Conservation (phyloP, 2,888 invertebrate species). For the Girardia tigrina region DNA sequence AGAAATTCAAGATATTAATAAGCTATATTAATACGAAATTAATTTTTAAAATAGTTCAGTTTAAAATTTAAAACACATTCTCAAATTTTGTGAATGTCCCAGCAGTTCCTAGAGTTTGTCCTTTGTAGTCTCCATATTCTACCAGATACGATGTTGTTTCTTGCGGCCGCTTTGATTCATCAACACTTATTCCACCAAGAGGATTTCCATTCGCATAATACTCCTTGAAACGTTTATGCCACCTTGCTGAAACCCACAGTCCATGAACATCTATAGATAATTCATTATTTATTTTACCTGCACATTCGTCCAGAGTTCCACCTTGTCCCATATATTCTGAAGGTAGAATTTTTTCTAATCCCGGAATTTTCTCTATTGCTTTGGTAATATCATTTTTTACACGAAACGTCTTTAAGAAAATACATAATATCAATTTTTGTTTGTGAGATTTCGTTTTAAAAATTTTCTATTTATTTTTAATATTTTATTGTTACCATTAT, state of each 20-base stretch:
- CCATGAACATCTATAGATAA: background rate
- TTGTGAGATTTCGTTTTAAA: too few relatives aligned
- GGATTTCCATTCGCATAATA: background rate
- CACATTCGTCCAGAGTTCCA: background rate
- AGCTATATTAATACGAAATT: too few relatives aligned
- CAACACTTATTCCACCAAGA: background rate
- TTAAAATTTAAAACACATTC: constrained; percentile 6
- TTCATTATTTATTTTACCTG: background rate
- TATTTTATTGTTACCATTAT: too few relatives aligned
- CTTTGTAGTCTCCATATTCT: constrained; percentile 12
- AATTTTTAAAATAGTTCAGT: too few relatives aligned
- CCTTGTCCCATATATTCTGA: background rate
- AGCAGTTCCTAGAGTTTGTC: background rate
- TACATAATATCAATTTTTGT: too few relatives aligned
- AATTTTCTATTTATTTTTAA: too few relatives aligned
- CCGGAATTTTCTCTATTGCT: constrained; percentile 15
- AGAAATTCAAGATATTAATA: too few relatives aligned
- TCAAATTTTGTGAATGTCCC: constrained; percentile 28
- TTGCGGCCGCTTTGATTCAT: constrained; percentile 6
- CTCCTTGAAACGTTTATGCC: background rate
- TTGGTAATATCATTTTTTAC: constrained; percentile 10
- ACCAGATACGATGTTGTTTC: background rate
- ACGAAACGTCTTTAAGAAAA: background rate
- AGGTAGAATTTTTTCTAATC: background rate
- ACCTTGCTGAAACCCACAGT: background rate